These are phyloP conservation scores for Microchirus variegatus DNA, from an alignment of 2,797 vertebrate genomes.

Conservation along the genomic window DNA sequence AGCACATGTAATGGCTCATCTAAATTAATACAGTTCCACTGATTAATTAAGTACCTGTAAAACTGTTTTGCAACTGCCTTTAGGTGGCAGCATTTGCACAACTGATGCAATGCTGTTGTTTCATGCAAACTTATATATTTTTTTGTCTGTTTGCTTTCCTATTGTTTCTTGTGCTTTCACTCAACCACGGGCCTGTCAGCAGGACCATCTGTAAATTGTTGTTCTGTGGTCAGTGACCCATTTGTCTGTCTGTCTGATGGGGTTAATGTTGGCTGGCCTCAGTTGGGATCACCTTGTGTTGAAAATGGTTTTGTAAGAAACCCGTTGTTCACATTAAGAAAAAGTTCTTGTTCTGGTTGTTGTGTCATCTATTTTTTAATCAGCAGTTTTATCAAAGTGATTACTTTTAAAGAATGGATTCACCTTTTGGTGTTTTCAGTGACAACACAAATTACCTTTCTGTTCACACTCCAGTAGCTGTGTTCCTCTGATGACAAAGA, in stretches of 20 bases:
- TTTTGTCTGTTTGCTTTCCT: conserved; percentile 37
- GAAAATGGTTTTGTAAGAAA: conserved; percentile 17
- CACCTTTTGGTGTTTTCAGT: conserved; percentile 1
- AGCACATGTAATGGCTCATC: conserved; percentile 29
- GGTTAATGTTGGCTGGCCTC: conserved; percentile 65
- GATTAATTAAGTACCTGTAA: conserved; percentile 40
- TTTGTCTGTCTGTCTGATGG: conserved; percentile 52
- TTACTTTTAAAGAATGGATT: conserved; percentile 20
- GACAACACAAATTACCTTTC: conserved; percentile 15
- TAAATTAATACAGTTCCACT: conserved; percentile 33
- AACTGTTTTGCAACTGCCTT: conserved; percentile 30
- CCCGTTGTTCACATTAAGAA: neutral
- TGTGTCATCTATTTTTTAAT: conserved; percentile 8
- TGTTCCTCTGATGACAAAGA: conserved; percentile 35
- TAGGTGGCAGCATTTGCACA: conserved; percentile 51
- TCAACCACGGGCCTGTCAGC: conserved; percentile 29
- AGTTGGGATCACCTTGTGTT: conserved; percentile 42
- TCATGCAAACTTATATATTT: conserved; percentile 17
- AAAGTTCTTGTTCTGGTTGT: conserved; percentile 1
- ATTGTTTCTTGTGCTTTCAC: conserved; percentile 26
- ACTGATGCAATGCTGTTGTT: conserved; percentile 9
- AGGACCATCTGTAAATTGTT: conserved; percentile 60
- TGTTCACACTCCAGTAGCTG: conserved; percentile 20
- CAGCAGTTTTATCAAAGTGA: conserved; percentile 4
- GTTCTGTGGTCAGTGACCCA: conserved; percentile 56